Conservation (phyloP, 2,113 vertebrate genomes). For the Chaenocephalus aceratus region DNA sequence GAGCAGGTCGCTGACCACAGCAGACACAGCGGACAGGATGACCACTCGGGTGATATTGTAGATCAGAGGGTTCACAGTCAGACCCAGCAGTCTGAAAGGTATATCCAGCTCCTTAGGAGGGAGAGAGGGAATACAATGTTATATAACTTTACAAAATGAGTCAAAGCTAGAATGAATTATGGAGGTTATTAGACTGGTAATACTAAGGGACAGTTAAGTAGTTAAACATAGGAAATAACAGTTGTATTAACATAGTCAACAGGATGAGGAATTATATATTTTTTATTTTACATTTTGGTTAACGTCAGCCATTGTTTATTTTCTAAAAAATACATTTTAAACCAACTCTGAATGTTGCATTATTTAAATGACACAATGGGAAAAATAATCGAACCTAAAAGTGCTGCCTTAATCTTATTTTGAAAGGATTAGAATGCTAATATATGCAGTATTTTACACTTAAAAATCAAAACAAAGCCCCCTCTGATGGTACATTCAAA, state of each 20-base stretch:
- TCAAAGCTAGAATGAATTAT: neutral
- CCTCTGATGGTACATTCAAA: neutral
- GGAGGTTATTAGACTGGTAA: neutral
- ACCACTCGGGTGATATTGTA: slow-evolving; percentile 97
- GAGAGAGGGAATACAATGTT: neutral
- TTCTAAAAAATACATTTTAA: neutral
- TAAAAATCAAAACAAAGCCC: neutral
- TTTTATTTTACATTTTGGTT: neutral
- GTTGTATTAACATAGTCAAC: neutral
- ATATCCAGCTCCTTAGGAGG: slow-evolving; percentile 91
- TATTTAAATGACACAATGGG: no score
- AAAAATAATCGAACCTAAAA: neutral
- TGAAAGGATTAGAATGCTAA: neutral
- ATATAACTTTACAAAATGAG: neutral
- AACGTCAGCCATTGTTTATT: no score
- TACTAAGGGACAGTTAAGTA: neutral
- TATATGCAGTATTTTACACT: no score
- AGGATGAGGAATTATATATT: no score
- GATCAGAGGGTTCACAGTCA: slow-evolving; percentile 97
- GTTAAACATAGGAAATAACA: neutral
- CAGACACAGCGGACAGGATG: slow-evolving; percentile 96
- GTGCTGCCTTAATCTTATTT: neutral
- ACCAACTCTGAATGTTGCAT: no score
- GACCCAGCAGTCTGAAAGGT: slow-evolving; percentile 94
- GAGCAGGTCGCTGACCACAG: slow-evolving; percentile 95